Base-by-base conservation (phyloP, 2,888 invertebrate genomes). In the Drosophila longiperda region DNA sequence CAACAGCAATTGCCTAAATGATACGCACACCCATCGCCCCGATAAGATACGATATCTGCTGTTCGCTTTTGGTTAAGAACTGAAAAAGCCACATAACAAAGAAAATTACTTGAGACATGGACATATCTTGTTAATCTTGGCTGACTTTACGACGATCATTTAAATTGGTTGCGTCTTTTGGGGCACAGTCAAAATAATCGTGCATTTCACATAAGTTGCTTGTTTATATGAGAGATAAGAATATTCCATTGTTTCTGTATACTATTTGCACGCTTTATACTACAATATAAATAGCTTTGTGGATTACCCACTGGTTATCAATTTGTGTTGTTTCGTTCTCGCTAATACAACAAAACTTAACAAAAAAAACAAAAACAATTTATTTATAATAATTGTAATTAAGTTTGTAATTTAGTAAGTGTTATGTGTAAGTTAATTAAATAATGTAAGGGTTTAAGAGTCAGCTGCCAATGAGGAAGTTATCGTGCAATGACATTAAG, bases 1-100 rank as follows among this genome's bases (percentile, higher is more conserved):
- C 72, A 67, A 52, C 32, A 59, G 65, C 65, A 58, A 72, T 76
- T 73, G 72, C 75, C 75, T 61, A 60, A 73, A 75, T 64, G 67
- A 42, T 55, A 52, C 55, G 58, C 48, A 66, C 20, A 72, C 23
- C 61, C 40, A 49, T 7, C 20, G 59, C 53, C 73, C 49, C 49
- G 78, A 78, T 78, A 78, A 78, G 78, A 78, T 78, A 78, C 42
- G 57, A 57, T 78, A 78, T 78, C 75, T 66, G 54, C 32, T 29
- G 9, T 23, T 45, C 42, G 20, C 12, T 3, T 15, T 23, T 15
- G 40, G 34, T 66, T 38, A 40, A 54, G 48, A 20, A 29, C 57
- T 9, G 5, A 49, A 26, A 17, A 17, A 17, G 1, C 4, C 26
- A n/a, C 52, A 65, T 63, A 69, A 71, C 68, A 61, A 59, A 77